Conservation (phyloP, 1,140 invertebrate genomes). For the Scaptomyza montana region DNA sequence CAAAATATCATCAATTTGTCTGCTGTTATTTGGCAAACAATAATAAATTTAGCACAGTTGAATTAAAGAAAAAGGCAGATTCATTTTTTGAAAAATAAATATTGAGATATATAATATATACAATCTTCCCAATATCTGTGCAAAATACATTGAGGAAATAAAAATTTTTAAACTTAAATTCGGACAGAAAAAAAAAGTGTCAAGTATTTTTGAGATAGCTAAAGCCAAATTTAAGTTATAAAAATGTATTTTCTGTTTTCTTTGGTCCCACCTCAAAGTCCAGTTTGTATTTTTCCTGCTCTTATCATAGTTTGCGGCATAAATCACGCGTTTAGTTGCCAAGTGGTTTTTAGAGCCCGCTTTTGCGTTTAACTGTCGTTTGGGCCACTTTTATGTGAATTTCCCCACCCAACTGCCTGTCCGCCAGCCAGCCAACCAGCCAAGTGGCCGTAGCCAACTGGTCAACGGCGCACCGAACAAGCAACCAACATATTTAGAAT, state of each 20-base stretch:
- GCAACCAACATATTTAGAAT: constrained; percentile 79
- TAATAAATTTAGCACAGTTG: constrained; percentile 50
- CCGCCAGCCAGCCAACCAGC: constrained; percentile 20
- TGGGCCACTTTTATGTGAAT: constrained; percentile 45
- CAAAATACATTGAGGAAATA: no score
- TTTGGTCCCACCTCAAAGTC: neutral
- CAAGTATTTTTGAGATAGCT: neutral
- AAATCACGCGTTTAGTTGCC: constrained; percentile 70
- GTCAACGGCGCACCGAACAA: constrained; percentile 21
- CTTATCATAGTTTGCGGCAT: constrained; percentile 64
- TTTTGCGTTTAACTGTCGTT: constrained; percentile 53
- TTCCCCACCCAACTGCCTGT: neutral
- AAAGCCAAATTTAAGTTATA: neutral
- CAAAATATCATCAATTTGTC: constrained; percentile 31
- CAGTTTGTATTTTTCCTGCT: constrained; percentile 25
- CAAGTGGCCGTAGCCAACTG: constrained; percentile 32
- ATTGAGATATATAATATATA: no score
- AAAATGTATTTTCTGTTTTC: neutral
- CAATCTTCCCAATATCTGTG: no score
- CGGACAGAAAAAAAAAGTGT: neutral
- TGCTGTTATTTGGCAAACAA: constrained; percentile 58
- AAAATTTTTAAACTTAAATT: no score
- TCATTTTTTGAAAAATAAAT: no score
- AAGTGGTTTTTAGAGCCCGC: constrained; percentile 56
- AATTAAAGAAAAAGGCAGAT: no score